Base-by-base conservation (phyloP, 2,888 invertebrate genomes). In the Crematogaster levior region DNA sequence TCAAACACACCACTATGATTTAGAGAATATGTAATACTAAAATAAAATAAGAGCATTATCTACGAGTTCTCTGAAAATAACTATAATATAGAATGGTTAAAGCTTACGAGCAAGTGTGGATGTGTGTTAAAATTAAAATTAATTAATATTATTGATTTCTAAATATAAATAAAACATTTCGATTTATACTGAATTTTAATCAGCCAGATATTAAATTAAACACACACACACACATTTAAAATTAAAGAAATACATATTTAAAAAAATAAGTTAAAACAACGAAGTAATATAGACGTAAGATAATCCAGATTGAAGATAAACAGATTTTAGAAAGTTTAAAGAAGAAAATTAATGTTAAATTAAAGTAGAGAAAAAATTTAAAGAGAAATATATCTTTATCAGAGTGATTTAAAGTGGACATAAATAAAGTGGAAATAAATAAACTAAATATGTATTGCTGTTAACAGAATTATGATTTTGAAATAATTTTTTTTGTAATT, bases 51-150 rank as follows among this genome's bases (percentile, higher is more conserved):
- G n/a, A 12, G 34, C n/a, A 27, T 51, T 34, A 5, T 21, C 27
- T 63, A 40, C 34, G 15, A 37, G 27, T 30, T 27, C 27, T 61
- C 56, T 75, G 75, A 88, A 89, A 87, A 88, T 89, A 88, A 88
- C 87, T n/a, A n/a, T n/a, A n/a, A n/a, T n/a, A n/a, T n/a, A n/a
- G n/a, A n/a, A n/a, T n/a, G n/a, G n/a, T n/a, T n/a, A n/a, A n/a
- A n/a, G n/a, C n/a, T n/a, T n/a, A n/a, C n/a, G n/a, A n/a, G n/a
- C n/a, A n/a, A n/a, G n/a, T n/a, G n/a, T n/a, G n/a, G n/a, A n/a
- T n/a, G n/a, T n/a, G n/a, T n/a, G n/a, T n/a, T n/a, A n/a, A n/a
- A n/a, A n/a, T n/a, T n/a, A n/a, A n/a, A n/a, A n/a, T n/a, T n/a
- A n/a, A n/a, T n/a, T n/a, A n/a, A n/a, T n/a, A n/a, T n/a, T n/a